Conservation (phyloP, 2,888 invertebrate species). For the Neoaliturus tenellus region DNA sequence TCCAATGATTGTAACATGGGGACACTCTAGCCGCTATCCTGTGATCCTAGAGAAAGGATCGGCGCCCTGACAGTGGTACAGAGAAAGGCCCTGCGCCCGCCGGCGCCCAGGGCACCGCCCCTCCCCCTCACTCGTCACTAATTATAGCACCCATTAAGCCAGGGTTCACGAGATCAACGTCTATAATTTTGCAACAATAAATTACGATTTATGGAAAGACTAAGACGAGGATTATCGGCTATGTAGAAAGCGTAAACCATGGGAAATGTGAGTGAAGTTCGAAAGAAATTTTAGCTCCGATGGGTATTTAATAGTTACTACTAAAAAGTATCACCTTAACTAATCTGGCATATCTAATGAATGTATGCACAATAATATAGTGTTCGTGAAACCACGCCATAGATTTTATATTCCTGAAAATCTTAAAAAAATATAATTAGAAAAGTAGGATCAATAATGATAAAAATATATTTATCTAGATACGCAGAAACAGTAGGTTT, state of each 20-base stretch:
- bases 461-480: no score
- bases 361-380: no score
- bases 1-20: neutral
- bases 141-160: slow-evolving; percentile 7
- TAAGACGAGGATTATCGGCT: neutral
- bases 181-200: slow-evolving; percentile 26
- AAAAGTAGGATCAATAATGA: no score
- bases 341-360: no score
- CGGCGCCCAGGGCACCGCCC: neutral
- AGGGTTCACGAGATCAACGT: neutral
- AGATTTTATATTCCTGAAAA: no score
- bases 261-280: neutral
- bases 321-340: no score
- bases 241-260: neutral
- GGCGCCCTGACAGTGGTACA: neutral
- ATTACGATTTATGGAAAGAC: neutral
- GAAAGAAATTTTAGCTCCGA: neutral
- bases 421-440: no score
- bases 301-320: no score
- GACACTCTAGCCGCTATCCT: neutral
- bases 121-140: neutral
- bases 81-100: neutral
- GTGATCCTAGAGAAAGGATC: neutral
- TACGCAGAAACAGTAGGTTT: no score
- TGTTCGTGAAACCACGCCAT: no score